phyloP scores from a whole-genome alignment of 2,888 invertebrate genomes.

The Apotomis betuletana region DNA sequence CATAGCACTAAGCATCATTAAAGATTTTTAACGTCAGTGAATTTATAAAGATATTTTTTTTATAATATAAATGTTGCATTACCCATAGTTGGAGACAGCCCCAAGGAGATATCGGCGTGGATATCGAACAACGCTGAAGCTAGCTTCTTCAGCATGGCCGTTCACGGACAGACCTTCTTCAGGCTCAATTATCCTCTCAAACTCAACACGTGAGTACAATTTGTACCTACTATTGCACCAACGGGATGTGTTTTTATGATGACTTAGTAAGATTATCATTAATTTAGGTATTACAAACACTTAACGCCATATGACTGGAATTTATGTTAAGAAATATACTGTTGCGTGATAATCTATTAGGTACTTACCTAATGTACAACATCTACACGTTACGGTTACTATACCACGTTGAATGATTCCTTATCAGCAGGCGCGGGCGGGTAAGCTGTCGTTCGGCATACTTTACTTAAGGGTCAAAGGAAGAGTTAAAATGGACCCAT shows the following conservation, averaged over 20 bases:
- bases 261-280: slow-evolving; percentile 24
- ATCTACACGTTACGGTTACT: slow-evolving; percentile 4
- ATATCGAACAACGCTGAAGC: slow-evolving; percentile 91
- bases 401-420: neutral
- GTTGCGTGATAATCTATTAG: slow-evolving; percentile 4
- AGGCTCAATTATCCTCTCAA: slow-evolving; percentile 83
- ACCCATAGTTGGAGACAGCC: slow-evolving; percentile 86
- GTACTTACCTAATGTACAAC: neutral
- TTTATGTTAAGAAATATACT: slow-evolving; percentile 20
- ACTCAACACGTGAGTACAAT: slow-evolving; percentile 72
- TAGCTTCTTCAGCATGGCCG: slow-evolving; percentile 91
- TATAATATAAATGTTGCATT: no score
- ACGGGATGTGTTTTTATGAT: slow-evolving; percentile 20
- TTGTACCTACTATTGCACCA: slow-evolving; percentile 2
- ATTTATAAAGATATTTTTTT: no score
- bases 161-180: slow-evolving; percentile 92
- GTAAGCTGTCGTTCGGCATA: slow-evolving; percentile 4
- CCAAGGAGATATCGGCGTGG: slow-evolving; percentile 90
- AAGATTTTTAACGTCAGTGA: no score
- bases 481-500: slow-evolving; percentile 10
- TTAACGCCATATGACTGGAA: slow-evolving; percentile 2
- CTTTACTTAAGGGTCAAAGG: slow-evolving; percentile 14
- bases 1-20: no score
- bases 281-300: neutral
- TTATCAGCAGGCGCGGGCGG: slow-evolving; percentile 7